Conservation (phyloP, 1,140 invertebrate species). For the Meloidogyne exigua region DNA sequence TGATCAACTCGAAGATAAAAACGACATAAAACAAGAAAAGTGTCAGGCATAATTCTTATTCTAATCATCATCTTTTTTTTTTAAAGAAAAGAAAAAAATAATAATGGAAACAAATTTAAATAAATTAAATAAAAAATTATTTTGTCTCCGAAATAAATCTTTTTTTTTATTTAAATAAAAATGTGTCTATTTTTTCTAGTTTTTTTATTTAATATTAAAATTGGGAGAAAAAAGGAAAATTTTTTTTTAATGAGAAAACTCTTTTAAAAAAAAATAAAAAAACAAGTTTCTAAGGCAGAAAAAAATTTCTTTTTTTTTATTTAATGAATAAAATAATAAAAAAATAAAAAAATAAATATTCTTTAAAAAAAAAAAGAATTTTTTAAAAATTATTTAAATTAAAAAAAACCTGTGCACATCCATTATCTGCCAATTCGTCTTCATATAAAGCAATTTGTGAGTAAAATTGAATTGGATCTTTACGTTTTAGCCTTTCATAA, state of each 20-base stretch:
- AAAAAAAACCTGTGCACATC: slow-evolving; percentile 66
- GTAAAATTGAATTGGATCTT: slow-evolving; percentile 90
- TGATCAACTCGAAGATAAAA: slow-evolving; percentile 87
- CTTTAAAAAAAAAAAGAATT: too few species aligned
- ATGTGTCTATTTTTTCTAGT: neutral
- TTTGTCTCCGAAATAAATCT: slow-evolving; percentile 1
- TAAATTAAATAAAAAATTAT: neutral
- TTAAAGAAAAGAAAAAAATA: neutral
- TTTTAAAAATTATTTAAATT: neutral
- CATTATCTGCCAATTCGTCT: slow-evolving; percentile 97
- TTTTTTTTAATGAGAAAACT: too few species aligned
- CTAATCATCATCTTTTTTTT: slow-evolving; percentile 61
- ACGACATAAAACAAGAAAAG: slow-evolving; percentile 84
- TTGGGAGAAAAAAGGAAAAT: neutral
- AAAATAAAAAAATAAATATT: too few species aligned
- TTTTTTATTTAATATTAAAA: neutral
- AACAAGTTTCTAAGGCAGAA: too few species aligned
- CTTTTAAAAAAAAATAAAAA: too few species aligned
- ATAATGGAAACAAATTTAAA: neutral
- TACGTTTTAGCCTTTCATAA: slow-evolving; percentile 81
- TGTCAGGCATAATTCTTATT: slow-evolving; percentile 88
- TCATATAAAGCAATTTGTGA: slow-evolving; percentile 90
- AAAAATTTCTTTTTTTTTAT: too few species aligned
- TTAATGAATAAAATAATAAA: too few species aligned
- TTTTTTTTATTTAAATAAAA: neutral